A percentile compares a stretch with the other conserved stretches of the same genome.
Evolutionary conservation across 2,797 vertebrate genomes (phyloP).

Genomic region (Lemur catta): DNA sequence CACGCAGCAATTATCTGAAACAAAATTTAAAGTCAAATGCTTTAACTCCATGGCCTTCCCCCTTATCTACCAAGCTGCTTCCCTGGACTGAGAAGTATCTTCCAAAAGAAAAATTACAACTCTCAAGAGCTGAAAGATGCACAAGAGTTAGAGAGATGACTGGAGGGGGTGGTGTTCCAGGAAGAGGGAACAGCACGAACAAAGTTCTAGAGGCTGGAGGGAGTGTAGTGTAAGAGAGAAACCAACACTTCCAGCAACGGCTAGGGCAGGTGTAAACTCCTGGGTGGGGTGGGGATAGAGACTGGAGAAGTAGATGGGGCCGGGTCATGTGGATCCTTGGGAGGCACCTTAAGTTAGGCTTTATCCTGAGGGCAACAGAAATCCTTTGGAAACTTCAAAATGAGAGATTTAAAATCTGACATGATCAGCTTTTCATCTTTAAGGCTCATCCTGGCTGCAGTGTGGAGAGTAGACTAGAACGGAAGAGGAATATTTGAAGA

Average conservation of each 20-base stretch:
- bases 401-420: not conserved
- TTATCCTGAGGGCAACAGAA: not conserved
- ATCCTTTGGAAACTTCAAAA: not conserved
- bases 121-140: not conserved
- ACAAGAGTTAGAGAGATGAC: not conserved
- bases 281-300: not conserved
- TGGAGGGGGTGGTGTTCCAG: not conserved
- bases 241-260: no score
- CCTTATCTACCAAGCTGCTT: not conserved
- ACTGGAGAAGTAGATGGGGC: not conserved
- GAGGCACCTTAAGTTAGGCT: not conserved
- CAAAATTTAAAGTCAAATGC: not conserved
- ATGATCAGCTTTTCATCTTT: not conserved
- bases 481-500: not conserved
- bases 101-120: not conserved
- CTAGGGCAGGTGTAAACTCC: not conserved
- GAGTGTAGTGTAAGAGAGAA: not conserved
- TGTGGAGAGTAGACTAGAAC: not conserved
- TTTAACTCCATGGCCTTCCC: not conserved
- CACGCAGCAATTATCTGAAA: not conserved
- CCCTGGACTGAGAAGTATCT: not conserved
- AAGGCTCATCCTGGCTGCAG: not conserved
- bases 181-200: accelerated
- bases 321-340: accelerated
- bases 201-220: not conserved